phyloP scores from a whole-genome alignment of 2,888 invertebrate genomes.

The Drosophila robusta region DNA sequence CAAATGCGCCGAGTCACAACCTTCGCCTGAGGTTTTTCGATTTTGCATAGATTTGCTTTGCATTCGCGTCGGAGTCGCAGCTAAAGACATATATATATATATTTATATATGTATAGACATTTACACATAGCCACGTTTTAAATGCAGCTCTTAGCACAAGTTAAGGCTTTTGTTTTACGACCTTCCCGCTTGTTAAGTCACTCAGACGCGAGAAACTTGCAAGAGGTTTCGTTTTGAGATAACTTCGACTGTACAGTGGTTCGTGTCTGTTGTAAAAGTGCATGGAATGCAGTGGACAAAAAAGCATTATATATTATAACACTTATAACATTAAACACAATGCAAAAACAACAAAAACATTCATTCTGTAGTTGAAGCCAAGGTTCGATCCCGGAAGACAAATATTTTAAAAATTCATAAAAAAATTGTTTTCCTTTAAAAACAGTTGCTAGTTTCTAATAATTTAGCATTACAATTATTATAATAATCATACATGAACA shows the following conservation, averaged over 20 bases:
- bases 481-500: too few relatives aligned
- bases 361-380: not conserved
- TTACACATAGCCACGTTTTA: constrained; percentile 14
- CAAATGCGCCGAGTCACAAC: constrained; percentile 34
- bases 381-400: not conserved
- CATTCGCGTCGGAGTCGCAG: constrained; percentile 5
- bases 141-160: constrained; percentile 38
- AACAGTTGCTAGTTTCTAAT: too few relatives aligned
- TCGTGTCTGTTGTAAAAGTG: not conserved
- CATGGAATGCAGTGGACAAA: not conserved
- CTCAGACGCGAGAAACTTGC: constrained; percentile 2
- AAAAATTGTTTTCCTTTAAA: too few relatives aligned
- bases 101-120: not conserved
- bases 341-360: not conserved
- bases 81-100: not conserved
- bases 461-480: too few relatives aligned
- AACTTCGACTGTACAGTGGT: constrained; percentile 7
- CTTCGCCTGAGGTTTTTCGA: constrained; percentile 57
- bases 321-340: not conserved
- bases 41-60: constrained; percentile 42
- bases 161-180: constrained; percentile 50
- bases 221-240: constrained; percentile 6
- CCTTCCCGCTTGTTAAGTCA: constrained; percentile 47
- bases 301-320: not conserved
- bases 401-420: too few relatives aligned